A percentile compares a stretch with the other conserved stretches of the same genome.
phyloP scores from a whole-genome alignment of 64 coral and sea anemone species.

The Acropora tenuis region DNA sequence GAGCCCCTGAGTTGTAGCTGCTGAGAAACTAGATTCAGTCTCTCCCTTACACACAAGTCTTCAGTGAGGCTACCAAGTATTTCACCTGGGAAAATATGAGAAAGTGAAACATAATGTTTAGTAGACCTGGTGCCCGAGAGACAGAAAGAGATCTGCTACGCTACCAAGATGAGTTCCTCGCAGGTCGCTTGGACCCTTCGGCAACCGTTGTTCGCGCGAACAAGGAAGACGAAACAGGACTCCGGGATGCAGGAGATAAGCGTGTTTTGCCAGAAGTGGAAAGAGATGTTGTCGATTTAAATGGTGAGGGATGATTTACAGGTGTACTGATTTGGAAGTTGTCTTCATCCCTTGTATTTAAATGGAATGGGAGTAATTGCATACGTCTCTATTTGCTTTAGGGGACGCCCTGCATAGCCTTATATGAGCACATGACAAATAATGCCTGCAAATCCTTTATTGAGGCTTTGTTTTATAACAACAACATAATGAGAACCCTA shows the following conservation, averaged over 20 bases:
- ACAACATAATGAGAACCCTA: too few relatives aligned
- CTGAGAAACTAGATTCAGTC: too few relatives aligned
- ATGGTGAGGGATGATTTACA: not conserved
- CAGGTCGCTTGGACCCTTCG: constrained; percentile 39
- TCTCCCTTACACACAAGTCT: not conserved
- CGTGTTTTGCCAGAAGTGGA: not conserved
- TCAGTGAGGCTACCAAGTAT: not conserved
- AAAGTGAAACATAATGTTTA: constrained; percentile 11
- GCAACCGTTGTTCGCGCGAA: constrained; percentile 16
- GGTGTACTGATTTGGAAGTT: not conserved
- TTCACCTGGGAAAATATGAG: not conserved
- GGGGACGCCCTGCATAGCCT: too few relatives aligned
- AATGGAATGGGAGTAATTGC: too few relatives aligned
- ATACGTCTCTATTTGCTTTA: too few relatives aligned
- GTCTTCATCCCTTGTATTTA: too few relatives aligned
- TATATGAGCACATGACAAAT: too few relatives aligned
- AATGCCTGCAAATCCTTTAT: too few relatives aligned
- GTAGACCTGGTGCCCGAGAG: constrained; percentile 36
- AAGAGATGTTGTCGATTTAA: constrained; percentile 5
- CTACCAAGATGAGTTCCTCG: constrained; percentile 47
- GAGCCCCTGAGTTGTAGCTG: too few relatives aligned
- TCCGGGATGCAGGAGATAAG: not conserved
- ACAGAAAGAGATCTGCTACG: constrained; percentile 41
- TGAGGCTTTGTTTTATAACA: too few relatives aligned
- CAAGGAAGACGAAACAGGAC: not conserved